Conservation (phyloP, 2,113 vertebrate species). For the Dinomys branickii region DNA sequence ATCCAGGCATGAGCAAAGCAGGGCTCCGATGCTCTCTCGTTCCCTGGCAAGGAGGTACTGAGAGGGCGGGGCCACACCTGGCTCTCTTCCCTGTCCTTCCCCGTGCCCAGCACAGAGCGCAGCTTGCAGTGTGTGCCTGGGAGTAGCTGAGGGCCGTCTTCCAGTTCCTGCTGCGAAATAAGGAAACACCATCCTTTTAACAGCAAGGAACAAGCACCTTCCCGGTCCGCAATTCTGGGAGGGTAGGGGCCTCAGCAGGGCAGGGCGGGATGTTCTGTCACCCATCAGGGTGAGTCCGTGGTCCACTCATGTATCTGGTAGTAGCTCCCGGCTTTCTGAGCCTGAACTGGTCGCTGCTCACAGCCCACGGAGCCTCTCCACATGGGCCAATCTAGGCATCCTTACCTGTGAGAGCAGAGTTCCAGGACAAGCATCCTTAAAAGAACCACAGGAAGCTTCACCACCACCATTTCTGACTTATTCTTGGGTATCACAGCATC, state of each 20-base stretch:
- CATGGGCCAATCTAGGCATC: background rate
- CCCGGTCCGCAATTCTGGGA: background rate
- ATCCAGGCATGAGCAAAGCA: background rate
- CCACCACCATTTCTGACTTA: background rate
- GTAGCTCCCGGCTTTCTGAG: background rate
- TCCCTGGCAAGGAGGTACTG: background rate
- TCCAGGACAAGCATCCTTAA: background rate
- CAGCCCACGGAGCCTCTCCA: fast-evolving
- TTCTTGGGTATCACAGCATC: background rate
- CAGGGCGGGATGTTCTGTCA: background rate
- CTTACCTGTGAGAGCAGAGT: fast-evolving
- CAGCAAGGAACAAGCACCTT: fast-evolving
- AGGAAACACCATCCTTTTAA: fast-evolving
- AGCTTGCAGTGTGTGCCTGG: background rate
- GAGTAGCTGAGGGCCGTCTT: background rate
- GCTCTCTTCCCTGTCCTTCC: no score
- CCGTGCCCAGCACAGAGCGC: background rate
- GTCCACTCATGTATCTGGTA: background rate
- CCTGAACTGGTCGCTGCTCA: background rate
- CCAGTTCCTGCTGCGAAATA: fast-evolving
- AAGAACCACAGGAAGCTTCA: no score
- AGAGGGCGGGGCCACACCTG: fast-evolving
- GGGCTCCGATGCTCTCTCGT: background rate
- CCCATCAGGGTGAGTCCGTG: background rate
- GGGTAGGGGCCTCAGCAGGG: background rate